A percentile compares a stretch with the other conserved stretches of the same genome.
phyloP scores from a whole-genome alignment of 2,797 vertebrate genomes.

The Salmo trutta region DNA sequence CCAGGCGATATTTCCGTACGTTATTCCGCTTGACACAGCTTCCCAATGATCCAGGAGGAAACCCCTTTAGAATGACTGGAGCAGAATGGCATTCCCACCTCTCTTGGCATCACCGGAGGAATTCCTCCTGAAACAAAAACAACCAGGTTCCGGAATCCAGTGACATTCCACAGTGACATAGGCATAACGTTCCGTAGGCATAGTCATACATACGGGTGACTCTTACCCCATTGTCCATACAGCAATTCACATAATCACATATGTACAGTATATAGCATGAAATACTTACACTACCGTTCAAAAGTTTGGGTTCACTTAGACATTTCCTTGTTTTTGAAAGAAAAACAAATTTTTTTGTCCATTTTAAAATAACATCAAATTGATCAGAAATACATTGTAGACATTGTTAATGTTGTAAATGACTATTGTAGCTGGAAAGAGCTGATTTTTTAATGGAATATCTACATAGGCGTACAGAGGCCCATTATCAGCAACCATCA shows the following conservation, averaged over 20 bases:
- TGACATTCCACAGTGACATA: neutral
- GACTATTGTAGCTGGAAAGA: no score
- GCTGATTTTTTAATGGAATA: no score
- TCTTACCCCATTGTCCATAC: neutral
- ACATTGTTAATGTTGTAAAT: no score
- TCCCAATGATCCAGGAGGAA: neutral
- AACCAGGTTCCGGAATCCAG: neutral
- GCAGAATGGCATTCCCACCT: neutral
- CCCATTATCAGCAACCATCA: no score
- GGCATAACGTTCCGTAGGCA: neutral
- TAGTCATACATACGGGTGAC: neutral
- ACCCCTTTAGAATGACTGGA: neutral
- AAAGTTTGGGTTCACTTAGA: no score
- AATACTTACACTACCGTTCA: neutral
- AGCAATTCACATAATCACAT: neutral
- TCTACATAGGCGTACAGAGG: no score
- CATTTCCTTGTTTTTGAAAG: no score
- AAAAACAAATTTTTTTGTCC: no score
- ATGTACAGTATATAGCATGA: neutral
- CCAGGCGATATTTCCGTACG: neutral
- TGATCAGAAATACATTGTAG: no score
- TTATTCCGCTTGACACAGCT: neutral
- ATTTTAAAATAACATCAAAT: no score
- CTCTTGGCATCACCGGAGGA: neutral
- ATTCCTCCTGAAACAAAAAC: neutral